Evolutionary conservation across 2,888 invertebrate species (phyloP).

Genomic region (Troglohyphantes excavatus): DNA sequence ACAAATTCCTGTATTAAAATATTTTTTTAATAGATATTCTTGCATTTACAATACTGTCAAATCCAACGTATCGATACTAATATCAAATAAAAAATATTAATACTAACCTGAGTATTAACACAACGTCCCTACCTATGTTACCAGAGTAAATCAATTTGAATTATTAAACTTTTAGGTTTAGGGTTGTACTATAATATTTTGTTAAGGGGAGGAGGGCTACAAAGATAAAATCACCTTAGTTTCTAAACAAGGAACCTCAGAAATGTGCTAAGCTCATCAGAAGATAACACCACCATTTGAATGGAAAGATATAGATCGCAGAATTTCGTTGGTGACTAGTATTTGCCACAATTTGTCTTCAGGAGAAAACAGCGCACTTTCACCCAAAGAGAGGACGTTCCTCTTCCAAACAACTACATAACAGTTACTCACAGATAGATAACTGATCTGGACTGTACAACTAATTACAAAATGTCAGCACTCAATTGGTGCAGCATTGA

Average conservation of each 20-base stretch:
- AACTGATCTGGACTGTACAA: conserved; percentile 67
- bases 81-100: too few relatives aligned
- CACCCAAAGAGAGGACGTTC: conserved; percentile 23
- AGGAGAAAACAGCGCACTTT: conserved; percentile 27
- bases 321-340: conserved; percentile 71
- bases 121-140: too few relatives aligned
- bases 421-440: conserved; percentile 46
- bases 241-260: conserved; percentile 76
- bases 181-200: too few relatives aligned
- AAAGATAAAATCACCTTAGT: conserved; percentile 53
- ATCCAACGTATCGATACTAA: too few relatives aligned
- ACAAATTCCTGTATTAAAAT: too few relatives aligned
- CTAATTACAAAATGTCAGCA: conserved; percentile 69
- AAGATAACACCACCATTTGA: conserved; percentile 76
- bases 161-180: background rate
- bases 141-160: too few relatives aligned
- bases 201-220: conserved; percentile 6
- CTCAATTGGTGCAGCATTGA: background rate
- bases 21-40: too few relatives aligned
- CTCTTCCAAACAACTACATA: conserved; percentile 29
- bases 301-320: conserved; percentile 63
- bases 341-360: conserved; percentile 64
- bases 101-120: too few relatives aligned
- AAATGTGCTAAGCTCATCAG: conserved; percentile 77
- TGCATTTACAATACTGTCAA: too few relatives aligned